Conservation (phyloP, 2,113 vertebrate species). For the Girardinichthys multiradiatus region DNA sequence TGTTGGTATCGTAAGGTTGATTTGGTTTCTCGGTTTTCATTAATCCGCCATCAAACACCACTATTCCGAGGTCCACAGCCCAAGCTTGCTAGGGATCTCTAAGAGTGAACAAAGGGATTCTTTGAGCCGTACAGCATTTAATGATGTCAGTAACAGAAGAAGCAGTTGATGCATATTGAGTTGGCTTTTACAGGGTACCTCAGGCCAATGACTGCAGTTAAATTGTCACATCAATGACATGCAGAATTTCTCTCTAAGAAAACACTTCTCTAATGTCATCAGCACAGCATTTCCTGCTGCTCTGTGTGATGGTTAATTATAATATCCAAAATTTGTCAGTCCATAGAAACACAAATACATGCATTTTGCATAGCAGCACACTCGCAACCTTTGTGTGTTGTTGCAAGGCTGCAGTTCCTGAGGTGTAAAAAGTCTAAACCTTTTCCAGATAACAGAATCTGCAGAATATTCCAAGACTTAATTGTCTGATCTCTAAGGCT, state of each 20-base stretch:
- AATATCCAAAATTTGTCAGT: constrained; percentile 6
- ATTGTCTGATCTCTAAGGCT: constrained; percentile 41
- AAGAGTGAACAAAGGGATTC: constrained; percentile 47
- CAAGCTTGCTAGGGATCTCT: constrained; percentile 19
- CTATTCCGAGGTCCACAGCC: constrained; percentile 15
- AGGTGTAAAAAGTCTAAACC: constrained; percentile 38
- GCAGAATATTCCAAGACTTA: constrained; percentile 51
- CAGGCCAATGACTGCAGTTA: constrained; percentile 34
- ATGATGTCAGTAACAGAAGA: constrained; percentile 44
- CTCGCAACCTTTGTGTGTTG: constrained; percentile 34
- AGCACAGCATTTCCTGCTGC: constrained; percentile 6
- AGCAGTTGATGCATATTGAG: constrained; percentile 16
- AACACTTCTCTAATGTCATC: constrained; percentile 15
- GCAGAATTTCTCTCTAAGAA: constrained; percentile 30
- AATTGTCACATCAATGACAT: constrained; percentile 60
- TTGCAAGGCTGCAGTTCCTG: constrained; percentile 26
- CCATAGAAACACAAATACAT: constrained; percentile 15
- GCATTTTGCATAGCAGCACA: constrained; percentile 8
- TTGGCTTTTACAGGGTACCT: constrained; percentile 52
- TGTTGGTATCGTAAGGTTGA: constrained; percentile 44
- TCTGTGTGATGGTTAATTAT: constrained; percentile 22
- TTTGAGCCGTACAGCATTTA: constrained; percentile 32
- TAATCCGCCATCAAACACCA: constrained; percentile 45
- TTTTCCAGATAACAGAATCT: constrained; percentile 34
- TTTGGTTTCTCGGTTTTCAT: constrained; percentile 55